Evolutionary conservation across 1,140 invertebrate genomes (phyloP).

Genomic region (Pseudomyrmex dendroicus): DNA sequence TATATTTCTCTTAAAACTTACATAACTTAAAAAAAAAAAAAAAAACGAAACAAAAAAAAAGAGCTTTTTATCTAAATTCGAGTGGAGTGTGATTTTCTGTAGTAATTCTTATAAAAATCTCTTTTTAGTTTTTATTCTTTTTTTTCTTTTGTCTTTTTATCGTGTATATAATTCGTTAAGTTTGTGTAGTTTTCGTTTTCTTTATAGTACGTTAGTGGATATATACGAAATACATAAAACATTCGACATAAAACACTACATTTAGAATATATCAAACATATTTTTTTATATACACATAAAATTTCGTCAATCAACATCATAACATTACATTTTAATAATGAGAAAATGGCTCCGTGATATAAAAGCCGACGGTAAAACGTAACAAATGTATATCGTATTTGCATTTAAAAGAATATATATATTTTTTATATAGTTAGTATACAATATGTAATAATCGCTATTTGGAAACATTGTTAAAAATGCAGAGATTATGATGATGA

Average conservation of each 20-base stretch:
- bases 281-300: slow-evolving; percentile 49
- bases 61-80: neutral
- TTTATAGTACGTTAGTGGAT: slow-evolving; percentile 1
- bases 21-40: neutral
- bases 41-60: too few relatives aligned
- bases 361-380: slow-evolving; percentile 44
- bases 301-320: slow-evolving; percentile 48
- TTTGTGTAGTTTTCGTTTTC: neutral
- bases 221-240: slow-evolving; percentile 19
- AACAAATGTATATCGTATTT: slow-evolving; percentile 38
- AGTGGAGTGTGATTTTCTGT: slow-evolving; percentile 3
- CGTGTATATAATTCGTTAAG: neutral
- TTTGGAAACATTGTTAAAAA: slow-evolving; percentile 46
- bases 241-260: slow-evolving; percentile 17
- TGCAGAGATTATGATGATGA: slow-evolving; percentile 55
- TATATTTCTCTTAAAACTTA: slow-evolving; percentile 15
- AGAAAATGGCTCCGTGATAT: slow-evolving; percentile 36
- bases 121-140: neutral
- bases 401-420: slow-evolving; percentile 43
- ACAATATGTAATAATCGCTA: slow-evolving; percentile 28
- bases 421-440: slow-evolving; percentile 43
- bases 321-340: slow-evolving; percentile 54
- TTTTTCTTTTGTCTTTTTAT: neutral
- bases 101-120: slow-evolving; percentile 3
- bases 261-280: slow-evolving; percentile 52